Evolutionary conservation across 2,888 invertebrate genomes (phyloP).

Genomic region (Drosophila pseudotalamancana): DNA sequence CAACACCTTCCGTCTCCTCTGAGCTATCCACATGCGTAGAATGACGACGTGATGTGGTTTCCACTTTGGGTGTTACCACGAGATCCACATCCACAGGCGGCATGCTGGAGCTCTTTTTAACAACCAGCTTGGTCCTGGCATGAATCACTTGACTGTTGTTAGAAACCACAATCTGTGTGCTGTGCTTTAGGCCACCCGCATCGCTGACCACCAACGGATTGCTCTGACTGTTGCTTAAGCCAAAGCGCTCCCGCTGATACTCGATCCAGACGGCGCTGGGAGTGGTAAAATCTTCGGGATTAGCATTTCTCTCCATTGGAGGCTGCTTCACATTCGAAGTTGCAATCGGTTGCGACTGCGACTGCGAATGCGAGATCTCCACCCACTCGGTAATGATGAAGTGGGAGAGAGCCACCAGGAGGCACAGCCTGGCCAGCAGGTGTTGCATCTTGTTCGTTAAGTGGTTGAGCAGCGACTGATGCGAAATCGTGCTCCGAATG

Average conservation of each 20-base stretch:
- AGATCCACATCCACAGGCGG: constrained; percentile 30
- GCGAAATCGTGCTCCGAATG: neutral
- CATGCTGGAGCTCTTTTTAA: constrained; percentile 26
- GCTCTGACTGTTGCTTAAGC: constrained; percentile 46
- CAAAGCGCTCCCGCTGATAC: constrained; percentile 82
- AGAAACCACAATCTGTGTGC: constrained; percentile 62
- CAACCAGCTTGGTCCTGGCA: constrained; percentile 58
- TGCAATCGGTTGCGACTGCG: constrained; percentile 22
- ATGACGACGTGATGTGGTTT: constrained; percentile 66
- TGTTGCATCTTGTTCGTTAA: constrained; percentile 43
- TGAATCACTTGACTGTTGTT: constrained; percentile 58
- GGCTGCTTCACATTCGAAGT: neutral
- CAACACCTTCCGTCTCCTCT: constrained; percentile 13
- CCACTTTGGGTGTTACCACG: constrained; percentile 55
- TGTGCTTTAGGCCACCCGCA: constrained; percentile 62
- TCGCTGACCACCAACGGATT: constrained; percentile 60
- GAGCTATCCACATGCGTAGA: constrained; percentile 31
- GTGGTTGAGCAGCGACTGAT: constrained; percentile 30
- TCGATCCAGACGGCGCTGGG: constrained; percentile 82
- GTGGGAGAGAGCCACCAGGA: constrained; percentile 30
- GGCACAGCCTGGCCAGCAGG: constrained; percentile 15
- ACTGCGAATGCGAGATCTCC: constrained; percentile 49
- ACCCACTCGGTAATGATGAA: constrained; percentile 54
- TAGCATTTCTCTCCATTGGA: neutral
- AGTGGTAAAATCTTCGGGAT: constrained; percentile 47